A percentile compares a stretch with the other conserved stretches of the same genome.
Evolutionary conservation across 2,888 invertebrate species (phyloP).

Genomic region (Pristionchus arcanus): DNA sequence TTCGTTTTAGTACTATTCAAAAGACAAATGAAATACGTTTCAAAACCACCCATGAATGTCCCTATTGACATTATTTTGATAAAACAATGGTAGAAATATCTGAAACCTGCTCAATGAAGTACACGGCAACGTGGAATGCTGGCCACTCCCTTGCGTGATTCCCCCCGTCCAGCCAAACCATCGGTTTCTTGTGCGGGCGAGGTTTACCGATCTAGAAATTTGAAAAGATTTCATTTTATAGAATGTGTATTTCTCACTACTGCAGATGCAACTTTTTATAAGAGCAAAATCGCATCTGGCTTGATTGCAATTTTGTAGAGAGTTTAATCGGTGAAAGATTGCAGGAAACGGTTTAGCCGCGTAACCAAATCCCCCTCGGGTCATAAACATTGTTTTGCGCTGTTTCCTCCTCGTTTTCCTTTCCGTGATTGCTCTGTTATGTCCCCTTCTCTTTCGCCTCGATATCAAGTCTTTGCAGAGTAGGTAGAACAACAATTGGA

Average conservation of each 20-base stretch:
- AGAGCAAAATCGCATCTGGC: no score
- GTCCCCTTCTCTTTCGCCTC: neutral
- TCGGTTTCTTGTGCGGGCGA: conserved; percentile 67
- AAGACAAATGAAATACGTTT: conserved; percentile 69
- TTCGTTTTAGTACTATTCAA: conserved; percentile 78
- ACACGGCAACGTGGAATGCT: conserved; percentile 76
- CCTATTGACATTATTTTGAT: neutral
- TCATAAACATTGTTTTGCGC: neutral
- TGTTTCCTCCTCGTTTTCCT: neutral
- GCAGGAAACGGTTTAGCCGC: neutral
- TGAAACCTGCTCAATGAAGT: conserved; percentile 76
- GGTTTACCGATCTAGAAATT: conserved; percentile 70
- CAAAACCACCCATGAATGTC: neutral
- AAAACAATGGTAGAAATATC: neutral
- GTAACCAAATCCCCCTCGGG: neutral
- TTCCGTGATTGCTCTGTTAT: neutral
- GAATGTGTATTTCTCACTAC: no score
- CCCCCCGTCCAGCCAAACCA: conserved; percentile 78
- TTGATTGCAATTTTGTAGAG: no score
- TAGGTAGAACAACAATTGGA: neutral
- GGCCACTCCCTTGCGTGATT: conserved; percentile 79
- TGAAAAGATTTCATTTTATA: neutral
- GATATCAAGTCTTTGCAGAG: neutral
- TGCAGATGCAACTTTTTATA: no score
- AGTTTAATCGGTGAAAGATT: no score